Base-by-base conservation (phyloP, 1,140 invertebrate genomes). In the Drosophila pruinosa region DNA sequence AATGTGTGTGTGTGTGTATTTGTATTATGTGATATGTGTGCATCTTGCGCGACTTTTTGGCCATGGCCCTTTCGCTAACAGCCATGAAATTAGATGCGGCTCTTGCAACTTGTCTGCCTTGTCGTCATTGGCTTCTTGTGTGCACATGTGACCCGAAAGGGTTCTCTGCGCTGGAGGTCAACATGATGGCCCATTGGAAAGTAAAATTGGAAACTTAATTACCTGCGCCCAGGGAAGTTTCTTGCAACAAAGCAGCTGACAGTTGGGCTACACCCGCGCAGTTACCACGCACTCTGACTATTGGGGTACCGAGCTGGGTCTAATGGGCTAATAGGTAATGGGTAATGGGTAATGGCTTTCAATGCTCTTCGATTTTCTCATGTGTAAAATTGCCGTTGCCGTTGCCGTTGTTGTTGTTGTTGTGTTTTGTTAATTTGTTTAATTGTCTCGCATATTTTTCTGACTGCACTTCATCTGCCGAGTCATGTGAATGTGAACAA, bases 331-430 rank as follows among this genome's bases (percentile, higher is more conserved):
- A 73, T 67, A 41, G n/a, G 10, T 34, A 34, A 34, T 34, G 31
- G 61, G 52, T 76, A 81, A 83, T 80, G 75, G 67, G 56, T 80
- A 77, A 85, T 85, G 77, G 77, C 75, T 72, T 80, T 80, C 53
- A 52, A 75, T 82, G 71, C 79, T 78, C 81, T 77, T 85, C 77
- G 80, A 86, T 85, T 85, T 85, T 85, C 80, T 86, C 80, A 86
- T 85, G 81, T 85, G 80, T 86, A 81, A 85, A 85, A 86, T 85
- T 86, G 77, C 58, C 73, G 39, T 68, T 61, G 21, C 21, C 12
- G 6, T 31, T 19, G 21, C 22, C 36, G 4, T 19, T 57, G 34
- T 22, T 28, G 26, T 36, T 62, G 47, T 21, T 41, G 45, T 48
- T 62, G 28, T 47, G 39, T 78, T 56, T 82, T 78, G 80, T 85